Percentiles rank a stretch among this genome's conserved stretches.
These are phyloP conservation scores for Notarius quadriscutis DNA, from an alignment of 2,113 vertebrate genomes.

Conservation along the genomic window DNA sequence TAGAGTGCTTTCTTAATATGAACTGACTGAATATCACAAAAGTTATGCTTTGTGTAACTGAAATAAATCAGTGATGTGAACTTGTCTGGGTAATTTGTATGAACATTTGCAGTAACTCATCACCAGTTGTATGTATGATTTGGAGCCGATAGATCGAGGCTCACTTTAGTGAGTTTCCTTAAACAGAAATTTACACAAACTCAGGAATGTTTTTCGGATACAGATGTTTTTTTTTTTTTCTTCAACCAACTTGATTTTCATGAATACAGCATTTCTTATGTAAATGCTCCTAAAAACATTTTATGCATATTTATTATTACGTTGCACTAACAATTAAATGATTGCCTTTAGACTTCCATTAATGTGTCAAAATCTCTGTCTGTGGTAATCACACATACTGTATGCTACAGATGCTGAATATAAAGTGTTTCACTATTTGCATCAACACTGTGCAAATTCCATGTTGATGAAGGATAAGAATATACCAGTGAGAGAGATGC, in stretches of 20 bases:
- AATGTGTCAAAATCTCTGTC: neutral
- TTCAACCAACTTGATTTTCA: neutral
- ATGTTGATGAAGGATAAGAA: neutral
- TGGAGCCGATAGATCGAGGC: neutral
- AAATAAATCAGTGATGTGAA: neutral
- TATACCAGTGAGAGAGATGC: neutral
- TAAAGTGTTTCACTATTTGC: neutral
- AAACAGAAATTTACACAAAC: neutral
- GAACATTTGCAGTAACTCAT: neutral
- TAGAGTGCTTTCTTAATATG: neutral
- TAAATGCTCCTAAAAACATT: neutral
- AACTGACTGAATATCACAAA: neutral
- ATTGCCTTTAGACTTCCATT: neutral
- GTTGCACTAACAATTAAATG: neutral
- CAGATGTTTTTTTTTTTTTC: neutral
- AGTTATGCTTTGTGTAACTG: neutral
- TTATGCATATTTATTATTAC: neutral
- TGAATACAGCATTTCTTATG: neutral
- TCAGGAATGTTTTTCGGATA: neutral
- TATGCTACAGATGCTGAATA: neutral
- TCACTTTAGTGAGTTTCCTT: neutral
- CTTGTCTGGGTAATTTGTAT: neutral
- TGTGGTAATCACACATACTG: neutral
- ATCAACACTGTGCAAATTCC: neutral
- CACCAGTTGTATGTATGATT: neutral